Percentiles rank a stretch among this genome's conserved stretches.
These are phyloP conservation scores for Thereva unica DNA, from an alignment of 2,888 invertebrate genomes.

Conservation along the genomic window DNA sequence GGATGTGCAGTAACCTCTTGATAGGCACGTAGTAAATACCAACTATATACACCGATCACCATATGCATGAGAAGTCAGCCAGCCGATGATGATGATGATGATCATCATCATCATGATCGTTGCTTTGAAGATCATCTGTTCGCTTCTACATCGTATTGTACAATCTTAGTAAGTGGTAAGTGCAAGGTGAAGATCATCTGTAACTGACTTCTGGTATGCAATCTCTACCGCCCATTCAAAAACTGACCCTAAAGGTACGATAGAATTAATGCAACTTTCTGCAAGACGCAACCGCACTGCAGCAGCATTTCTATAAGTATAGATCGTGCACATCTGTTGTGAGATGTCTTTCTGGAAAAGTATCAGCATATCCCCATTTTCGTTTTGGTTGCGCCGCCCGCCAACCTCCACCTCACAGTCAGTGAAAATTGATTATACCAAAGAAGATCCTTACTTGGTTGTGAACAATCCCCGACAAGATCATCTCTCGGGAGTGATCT, in stretches of 20 bases:
- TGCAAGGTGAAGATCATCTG: slow-evolving; percentile 31
- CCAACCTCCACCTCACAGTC: neutral
- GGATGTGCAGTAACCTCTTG: neutral
- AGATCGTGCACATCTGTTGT: too few species aligned
- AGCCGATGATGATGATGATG: too few species aligned
- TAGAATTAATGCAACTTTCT: too few species aligned
- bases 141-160: too few species aligned
- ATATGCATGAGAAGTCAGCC: too few species aligned
- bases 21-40: slow-evolving; percentile 9
- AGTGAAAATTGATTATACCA: slow-evolving; percentile 27
- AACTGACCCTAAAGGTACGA: slow-evolving; percentile 6
- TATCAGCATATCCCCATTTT: too few species aligned
- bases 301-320: too few species aligned
- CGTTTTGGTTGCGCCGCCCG: slow-evolving; percentile 24
- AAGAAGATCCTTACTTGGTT: slow-evolving; percentile 22
- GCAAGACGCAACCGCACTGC: too few species aligned
- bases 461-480: slow-evolving; percentile 26
- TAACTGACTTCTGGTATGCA: slow-evolving; percentile 20
- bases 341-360: too few species aligned
- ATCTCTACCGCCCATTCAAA: neutral
- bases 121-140: too few species aligned
- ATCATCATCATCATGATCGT: too few species aligned
- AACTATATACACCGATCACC: neutral
- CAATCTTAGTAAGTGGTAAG: slow-evolving; percentile 1
- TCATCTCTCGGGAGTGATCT: slow-evolving; percentile 9